Percentiles rank a stretch among this genome's conserved stretches.
Evolutionary conservation across 1,140 invertebrate genomes (phyloP).

Genomic region (Bombus breviceps): DNA sequence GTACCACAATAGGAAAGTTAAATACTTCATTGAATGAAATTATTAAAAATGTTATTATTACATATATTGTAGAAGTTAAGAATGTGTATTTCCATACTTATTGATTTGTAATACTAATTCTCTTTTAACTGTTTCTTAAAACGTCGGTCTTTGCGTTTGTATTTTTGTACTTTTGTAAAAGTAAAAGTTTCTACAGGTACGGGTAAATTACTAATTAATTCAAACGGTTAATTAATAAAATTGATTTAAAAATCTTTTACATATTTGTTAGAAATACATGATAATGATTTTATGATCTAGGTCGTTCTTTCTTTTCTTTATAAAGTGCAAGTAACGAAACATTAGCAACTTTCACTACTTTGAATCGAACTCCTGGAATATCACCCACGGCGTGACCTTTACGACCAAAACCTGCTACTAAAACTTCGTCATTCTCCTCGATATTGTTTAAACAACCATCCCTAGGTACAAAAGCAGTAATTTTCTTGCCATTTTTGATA

Average conservation of each 20-base stretch:
- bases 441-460: constrained; percentile 99
- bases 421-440: constrained; percentile 99
- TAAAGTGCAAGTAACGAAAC: constrained; percentile 99
- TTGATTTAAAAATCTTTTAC: constrained; percentile 63
- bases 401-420: constrained; percentile 99
- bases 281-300: constrained; percentile 92
- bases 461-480: constrained; percentile 99
- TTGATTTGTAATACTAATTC: neutral
- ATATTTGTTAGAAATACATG: constrained; percentile 70
- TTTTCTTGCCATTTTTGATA: constrained; percentile 99
- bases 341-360: constrained; percentile 99
- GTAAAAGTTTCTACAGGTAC: neutral
- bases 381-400: constrained; percentile 99
- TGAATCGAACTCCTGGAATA: constrained; percentile 97
- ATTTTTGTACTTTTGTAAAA: constrained; percentile 8
- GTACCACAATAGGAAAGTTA: constrained; percentile 40
- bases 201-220: too few relatives aligned
- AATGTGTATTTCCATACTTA: constrained; percentile 34
- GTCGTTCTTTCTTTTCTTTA: constrained; percentile 99
- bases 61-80: constrained; percentile 54
- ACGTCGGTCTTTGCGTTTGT: neutral
- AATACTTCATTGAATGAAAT: constrained; percentile 51
- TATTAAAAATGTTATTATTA: constrained; percentile 60
- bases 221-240: constrained; percentile 26
- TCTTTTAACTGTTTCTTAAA: neutral